These are phyloP conservation scores for Drosophila affinis DNA, from an alignment of 2,888 invertebrate species.

Conservation along the genomic window DNA sequence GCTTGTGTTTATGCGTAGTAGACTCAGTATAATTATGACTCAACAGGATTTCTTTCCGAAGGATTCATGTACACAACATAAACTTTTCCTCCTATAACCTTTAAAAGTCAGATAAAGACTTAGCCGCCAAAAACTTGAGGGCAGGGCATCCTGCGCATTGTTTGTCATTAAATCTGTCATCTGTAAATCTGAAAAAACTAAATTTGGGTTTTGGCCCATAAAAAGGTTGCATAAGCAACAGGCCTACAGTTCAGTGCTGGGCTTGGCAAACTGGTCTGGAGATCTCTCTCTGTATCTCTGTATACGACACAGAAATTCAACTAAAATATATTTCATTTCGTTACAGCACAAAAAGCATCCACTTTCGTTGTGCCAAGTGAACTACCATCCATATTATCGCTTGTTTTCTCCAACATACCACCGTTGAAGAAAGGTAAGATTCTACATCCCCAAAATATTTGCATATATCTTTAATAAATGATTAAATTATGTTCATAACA, in stretches of 20 bases:
- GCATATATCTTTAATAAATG: neutral
- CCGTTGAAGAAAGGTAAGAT: conserved; percentile 91
- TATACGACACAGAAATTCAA: conserved; percentile 7
- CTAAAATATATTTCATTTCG: conserved; percentile 6
- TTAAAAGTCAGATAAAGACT: conserved; percentile 23
- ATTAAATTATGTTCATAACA: conserved; percentile 75
- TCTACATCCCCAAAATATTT: no score
- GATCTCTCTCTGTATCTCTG: neutral
- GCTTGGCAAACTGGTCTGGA: conserved; percentile 7
- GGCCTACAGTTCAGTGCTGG: conserved; percentile 32
- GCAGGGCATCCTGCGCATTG: conserved; percentile 9
- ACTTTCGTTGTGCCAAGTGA: conserved; percentile 91
- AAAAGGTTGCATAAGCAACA: conserved; percentile 20
- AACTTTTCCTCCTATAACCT: conserved; percentile 20
- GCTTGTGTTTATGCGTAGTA: neutral
- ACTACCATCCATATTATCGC: conserved; percentile 90
- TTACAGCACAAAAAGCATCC: conserved; percentile 75
- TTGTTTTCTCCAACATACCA: conserved; percentile 93
- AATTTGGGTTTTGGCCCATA: no score
- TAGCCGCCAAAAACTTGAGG: neutral
- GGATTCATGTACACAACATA: no score
- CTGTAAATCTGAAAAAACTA: conserved; percentile 1
- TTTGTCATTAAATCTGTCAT: conserved; percentile 6
- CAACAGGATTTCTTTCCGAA: no score
- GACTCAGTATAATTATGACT: no score